Conservation (phyloP, 2,113 vertebrate genomes). For the Cacatua alba region DNA sequence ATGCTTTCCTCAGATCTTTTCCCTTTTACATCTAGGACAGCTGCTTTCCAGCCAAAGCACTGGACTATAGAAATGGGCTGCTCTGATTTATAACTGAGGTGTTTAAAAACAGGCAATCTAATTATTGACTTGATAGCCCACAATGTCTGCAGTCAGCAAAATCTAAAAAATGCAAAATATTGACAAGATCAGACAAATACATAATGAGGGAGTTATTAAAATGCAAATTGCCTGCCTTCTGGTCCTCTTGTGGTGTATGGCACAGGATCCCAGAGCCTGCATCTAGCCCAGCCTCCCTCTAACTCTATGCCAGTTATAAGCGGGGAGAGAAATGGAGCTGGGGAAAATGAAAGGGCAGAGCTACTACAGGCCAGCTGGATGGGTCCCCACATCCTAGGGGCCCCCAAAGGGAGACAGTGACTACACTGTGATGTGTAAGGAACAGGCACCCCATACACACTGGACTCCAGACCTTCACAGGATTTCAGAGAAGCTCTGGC, state of each 20-base stretch:
- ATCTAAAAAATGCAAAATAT: conserved; percentile 53
- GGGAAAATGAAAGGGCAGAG: neutral
- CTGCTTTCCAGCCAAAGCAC: neutral
- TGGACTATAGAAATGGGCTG: neutral
- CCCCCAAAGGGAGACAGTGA: neutral
- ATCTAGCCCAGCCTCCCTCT: neutral
- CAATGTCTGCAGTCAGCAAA: conserved; percentile 32
- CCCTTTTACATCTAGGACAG: neutral
- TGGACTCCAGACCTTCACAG: neutral
- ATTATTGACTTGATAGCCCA: conserved; percentile 17
- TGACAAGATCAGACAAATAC: conserved; percentile 59
- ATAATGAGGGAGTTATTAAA: conserved; percentile 57
- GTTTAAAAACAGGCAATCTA: conserved; percentile 30
- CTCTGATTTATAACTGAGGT: neutral
- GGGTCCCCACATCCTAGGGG: neutral
- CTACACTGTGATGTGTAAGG: neutral
- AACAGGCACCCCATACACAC: neutral
- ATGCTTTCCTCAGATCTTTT: neutral
- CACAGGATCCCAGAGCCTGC: neutral
- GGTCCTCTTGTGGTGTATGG: neutral
- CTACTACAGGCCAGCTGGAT: neutral
- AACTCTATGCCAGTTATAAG: accelerated
- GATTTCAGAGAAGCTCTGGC: neutral
- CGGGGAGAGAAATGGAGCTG: neutral
- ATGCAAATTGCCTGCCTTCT: conserved; percentile 48